These are phyloP conservation scores for Notothenia rossii DNA, from an alignment of 2,113 vertebrate species.

Conservation along the genomic window DNA sequence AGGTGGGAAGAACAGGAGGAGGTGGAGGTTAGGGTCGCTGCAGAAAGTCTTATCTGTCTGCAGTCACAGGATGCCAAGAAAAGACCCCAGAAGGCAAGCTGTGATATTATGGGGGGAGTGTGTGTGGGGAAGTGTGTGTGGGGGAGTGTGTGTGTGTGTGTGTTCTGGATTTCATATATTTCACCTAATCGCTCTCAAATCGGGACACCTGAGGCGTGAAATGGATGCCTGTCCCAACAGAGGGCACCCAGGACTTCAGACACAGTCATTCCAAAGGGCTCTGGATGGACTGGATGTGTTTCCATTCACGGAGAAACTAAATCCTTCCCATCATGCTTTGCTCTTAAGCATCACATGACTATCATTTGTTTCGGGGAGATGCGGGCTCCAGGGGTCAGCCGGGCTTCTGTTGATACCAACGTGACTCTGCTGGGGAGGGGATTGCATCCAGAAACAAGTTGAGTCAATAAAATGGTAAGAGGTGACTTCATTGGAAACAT, in stretches of 20 bases:
- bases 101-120: constrained; percentile 1
- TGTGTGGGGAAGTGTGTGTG: constrained; percentile 6
- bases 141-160: constrained; percentile 10
- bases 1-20: constrained; percentile 19
- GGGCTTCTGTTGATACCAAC: not conserved
- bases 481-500: not conserved
- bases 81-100: constrained; percentile 9
- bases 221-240: constrained; percentile 54
- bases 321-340: constrained; percentile 22
- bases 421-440: not conserved
- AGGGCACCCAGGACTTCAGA: constrained; percentile 44
- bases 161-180: constrained; percentile 53
- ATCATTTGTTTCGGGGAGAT: constrained; percentile 4
- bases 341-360: constrained; percentile 19
- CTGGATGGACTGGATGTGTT: not conserved
- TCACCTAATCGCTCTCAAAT: constrained; percentile 59
- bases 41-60: constrained; percentile 42
- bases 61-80: constrained; percentile 5
- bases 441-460: not conserved
- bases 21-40: constrained; percentile 1
- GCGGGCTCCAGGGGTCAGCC: constrained; percentile 8
- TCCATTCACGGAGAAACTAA: constrained; percentile 20
- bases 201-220: constrained; percentile 64
- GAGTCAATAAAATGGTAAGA: too few relatives aligned
- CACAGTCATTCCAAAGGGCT: constrained; percentile 17